Evolutionary conservation across 1,140 invertebrate species (phyloP), one percentile per base, ranked within the genome.

Genomic region (Mylabris phalerata): DNA sequence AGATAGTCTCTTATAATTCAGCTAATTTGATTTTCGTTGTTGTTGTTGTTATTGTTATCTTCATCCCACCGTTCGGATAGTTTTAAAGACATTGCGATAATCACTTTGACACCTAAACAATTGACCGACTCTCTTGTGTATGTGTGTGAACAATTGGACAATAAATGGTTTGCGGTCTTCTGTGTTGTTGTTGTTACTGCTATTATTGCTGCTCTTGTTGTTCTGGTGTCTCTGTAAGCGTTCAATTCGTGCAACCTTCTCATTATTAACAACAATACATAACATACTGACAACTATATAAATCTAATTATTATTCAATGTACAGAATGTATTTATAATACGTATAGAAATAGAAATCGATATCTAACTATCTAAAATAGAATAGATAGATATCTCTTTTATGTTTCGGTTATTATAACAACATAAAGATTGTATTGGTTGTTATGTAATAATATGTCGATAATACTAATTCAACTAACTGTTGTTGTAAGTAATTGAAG

Each of bases 41-140:
- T 32, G 32, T 32, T 7, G 27, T 32, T 32, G 7, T n/a, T n/a
- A n/a, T 32, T 32, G 3, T 32, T 32, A 7, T 32, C 9, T 50
- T 58, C 50, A 58, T 48, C 45, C 50, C 56, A 58, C 51, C 50
- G 56, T 58, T 58, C 32, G 32, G 57, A 48, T 7, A 32, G 32
- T 32, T 32, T 32, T 32, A 32, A 32, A 32, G 32, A 32, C 32
- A 5, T 50, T 40, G 48, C 55, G 55, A 64, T 64, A 64, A 64
- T 64, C 62, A 61, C 55, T 61, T 50, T 61, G 62, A 64, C 62
- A 64, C 62, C 59, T 64, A 57, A 63, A 64, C 62, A 64, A 64
- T 64, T 49, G 62, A 32, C 32, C 26, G 11, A 10, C n/a, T 45
- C 41, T 32, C 32, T 32, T 32, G 32, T 32, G 19, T 19, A 19